These are phyloP conservation scores for Steromphala cineraria DNA, from an alignment of 2,888 invertebrate species.

Conservation along the genomic window DNA sequence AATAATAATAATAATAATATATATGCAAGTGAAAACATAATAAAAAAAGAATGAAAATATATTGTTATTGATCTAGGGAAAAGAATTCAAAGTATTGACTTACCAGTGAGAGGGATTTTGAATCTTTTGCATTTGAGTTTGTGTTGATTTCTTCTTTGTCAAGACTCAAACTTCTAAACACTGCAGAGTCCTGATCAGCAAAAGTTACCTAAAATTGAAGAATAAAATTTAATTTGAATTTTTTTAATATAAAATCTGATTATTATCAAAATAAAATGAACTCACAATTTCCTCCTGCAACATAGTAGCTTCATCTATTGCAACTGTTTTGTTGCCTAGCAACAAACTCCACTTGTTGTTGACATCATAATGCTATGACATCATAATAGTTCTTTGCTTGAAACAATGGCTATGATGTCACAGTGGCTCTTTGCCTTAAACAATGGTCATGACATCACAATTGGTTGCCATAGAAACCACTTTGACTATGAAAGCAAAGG, in stretches of 20 bases:
- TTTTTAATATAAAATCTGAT: no score
- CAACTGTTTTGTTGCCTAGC: constrained; percentile 1
- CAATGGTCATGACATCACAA: constrained; percentile 1
- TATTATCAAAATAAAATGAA: no score
- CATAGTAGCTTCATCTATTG: not conserved
- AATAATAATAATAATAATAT: no score
- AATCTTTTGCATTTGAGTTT: constrained; percentile 18
- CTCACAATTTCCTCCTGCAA: no score
- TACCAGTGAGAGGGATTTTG: not conserved
- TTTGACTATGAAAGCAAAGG: not conserved
- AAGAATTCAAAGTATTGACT: not conserved
- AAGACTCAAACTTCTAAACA: constrained; percentile 55
- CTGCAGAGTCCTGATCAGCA: constrained; percentile 55
- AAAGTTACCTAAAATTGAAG: constrained; percentile 60
- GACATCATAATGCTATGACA: constrained; percentile 16
- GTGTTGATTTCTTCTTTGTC: constrained; percentile 42
- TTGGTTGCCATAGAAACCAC: not conserved
- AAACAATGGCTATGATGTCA: constrained; percentile 6
- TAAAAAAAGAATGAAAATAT: not conserved
- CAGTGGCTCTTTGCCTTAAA: not conserved
- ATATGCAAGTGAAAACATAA: not conserved
- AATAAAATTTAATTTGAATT: no score
- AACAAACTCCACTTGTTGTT: not conserved
- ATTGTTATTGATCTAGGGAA: no score
- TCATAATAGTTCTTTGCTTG: not conserved